Base-by-base conservation (phyloP, 2,113 vertebrate species). In the Pteruthius melanotis region DNA sequence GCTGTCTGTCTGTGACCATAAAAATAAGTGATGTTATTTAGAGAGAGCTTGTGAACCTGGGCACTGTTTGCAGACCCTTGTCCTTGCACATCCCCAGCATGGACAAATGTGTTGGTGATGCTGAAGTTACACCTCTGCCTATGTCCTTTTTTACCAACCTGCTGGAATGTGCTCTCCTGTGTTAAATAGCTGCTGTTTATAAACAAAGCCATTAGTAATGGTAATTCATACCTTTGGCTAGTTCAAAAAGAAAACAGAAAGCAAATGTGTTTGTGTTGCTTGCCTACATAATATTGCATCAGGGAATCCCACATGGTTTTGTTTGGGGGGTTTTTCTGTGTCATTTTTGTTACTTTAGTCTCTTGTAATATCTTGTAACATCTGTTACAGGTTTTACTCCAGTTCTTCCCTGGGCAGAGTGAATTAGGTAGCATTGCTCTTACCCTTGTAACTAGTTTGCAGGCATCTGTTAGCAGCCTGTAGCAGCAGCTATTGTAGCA, bases 31-130 rank as follows among this genome's bases (percentile, higher is more conserved):
- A 3, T 47, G 17, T 64, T 71, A 13, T 24, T 63, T 31, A 30
- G 47, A 53, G 40, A 30, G 21, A 64, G 5, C 7, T 44, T 53
- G 69, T 90, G 74, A 70, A 44, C 24, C 20, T 74, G 54, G 30
- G 39, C 16, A 3, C 28, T 65, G 4, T 14, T 42, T 63, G 54
- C 4, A 3, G 26, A 39, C 22, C 1, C 0, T 30, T 42, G 33
- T 11, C 22, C 37, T 60, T 33, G 23, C 45, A 6, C 0, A 0
- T 79, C 13, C 13, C 22, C 49, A 42, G 23, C 14, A 1, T 13
- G 39, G 56, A 59, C 52, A 35, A 11, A 14, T n/a, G 24, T 31
- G 2, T 52, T 76, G 33, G 24, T 26, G n/a, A 14, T 19, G 59
- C 37, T 65, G 40, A 50, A 83, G 5, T 64, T 40, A 16, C 18